Base-by-base conservation (phyloP, 1,140 invertebrate species). In the Belonocnema kinseyi region DNA sequence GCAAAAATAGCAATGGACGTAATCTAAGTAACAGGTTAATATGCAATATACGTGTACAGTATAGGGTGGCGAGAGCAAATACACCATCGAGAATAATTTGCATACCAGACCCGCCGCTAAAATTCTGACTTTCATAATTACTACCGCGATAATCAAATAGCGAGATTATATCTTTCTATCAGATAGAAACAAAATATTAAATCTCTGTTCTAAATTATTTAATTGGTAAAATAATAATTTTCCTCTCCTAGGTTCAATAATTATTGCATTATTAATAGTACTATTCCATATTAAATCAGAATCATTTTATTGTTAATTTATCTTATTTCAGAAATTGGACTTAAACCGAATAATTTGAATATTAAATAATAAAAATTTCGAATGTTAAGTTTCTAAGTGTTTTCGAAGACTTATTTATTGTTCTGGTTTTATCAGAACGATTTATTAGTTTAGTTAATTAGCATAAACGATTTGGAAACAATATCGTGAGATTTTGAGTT, bases 41-140 rank as follows among this genome's bases (percentile, higher is more conserved):
- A 72, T 77, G 72, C 17, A 61, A 76, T 78, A 71, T 26, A 21
- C 72, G 40, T 10, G 11, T 46, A 76, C 81, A 82, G 80, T 77
- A 77, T 66, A 70, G 72, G 53, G 58, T 77, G 82, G 78, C 79
- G 77, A 82, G 79, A 40, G 82, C 71, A 75, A 82, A 84, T 53
- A 56, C 73, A 54, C 71, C 81, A 81, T 50, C 75, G 73, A 79
- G 76, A 82, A 76, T 81, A 79, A 85, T 88, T 88, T 86, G 77
- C 77, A 83, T 83, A 84, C 61, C 61, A 66, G 61, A 66, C 26
- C 61, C 61, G 61, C 61, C 33, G 61, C 61, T 66, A 40, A 66
- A 66, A 66, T 66, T 66, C 61, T 66, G 61, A 66, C 61, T 66
- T 33, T 33, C 26, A 66, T 66, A 66, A 66, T 66, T 66, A 66